phyloP scores from a whole-genome alignment of 2,797 vertebrate species.

The Falco rusticolus region DNA sequence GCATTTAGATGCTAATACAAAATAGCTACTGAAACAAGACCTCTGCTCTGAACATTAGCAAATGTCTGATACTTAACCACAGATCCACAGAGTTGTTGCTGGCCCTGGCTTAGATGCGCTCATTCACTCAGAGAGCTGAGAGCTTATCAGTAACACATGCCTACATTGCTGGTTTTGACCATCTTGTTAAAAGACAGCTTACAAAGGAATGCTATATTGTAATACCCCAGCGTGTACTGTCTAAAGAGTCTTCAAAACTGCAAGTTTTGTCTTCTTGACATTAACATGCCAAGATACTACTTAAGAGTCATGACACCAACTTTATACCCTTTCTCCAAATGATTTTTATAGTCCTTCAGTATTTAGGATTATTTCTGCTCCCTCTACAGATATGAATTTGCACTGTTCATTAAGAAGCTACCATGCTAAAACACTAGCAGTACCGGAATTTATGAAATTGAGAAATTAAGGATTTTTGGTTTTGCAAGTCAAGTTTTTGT shows the following conservation, averaged over 20 bases:
- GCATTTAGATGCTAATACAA: background rate
- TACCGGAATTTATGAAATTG: background rate
- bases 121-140: background rate
- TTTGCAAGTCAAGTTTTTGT: background rate
- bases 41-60: background rate
- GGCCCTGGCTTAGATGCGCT: background rate
- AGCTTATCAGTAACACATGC: background rate
- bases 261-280: background rate
- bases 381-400: background rate
- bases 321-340: background rate
- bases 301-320: background rate
- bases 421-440: background rate
- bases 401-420: background rate
- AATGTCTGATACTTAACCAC: background rate
- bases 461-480: background rate
- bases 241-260: background rate
- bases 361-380: background rate
- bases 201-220: background rate
- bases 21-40: background rate
- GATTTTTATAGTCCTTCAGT: background rate
- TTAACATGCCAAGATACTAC: background rate
- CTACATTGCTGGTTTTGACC: background rate
- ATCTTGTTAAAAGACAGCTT: background rate
- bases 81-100: background rate
- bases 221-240: background rate